Evolutionary conservation across 2,113 vertebrate genomes (phyloP), one percentile per base, ranked within the genome.

Genomic region (Epinephelus cyanopodus): DNA sequence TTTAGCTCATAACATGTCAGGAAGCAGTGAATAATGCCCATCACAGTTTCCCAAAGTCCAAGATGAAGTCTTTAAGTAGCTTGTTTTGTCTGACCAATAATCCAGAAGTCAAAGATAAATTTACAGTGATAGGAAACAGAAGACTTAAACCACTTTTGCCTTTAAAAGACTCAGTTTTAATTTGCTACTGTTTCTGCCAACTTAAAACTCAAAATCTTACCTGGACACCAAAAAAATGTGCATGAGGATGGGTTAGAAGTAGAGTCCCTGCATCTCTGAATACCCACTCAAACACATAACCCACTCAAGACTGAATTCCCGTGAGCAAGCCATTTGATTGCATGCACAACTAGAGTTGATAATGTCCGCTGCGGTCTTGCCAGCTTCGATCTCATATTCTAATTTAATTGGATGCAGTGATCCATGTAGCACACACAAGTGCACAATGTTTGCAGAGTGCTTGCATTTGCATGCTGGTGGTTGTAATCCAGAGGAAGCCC

Each of bases 371-470:
- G 18, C 45, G 65, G 56, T 48, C 57, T 50, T 62, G 73, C 62
- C 21, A 54, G 25, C 63, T 74, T 68, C 19, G 5, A 23, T 65
- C 33, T 73, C 23, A 52, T 53, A 53, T 68, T 68, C 52, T 63
- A 64, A 75, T 80, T 73, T 57, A 75, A 82, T 75, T 84, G 74
- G 80, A 78, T 67, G 57, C 75, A 63, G 11, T 82, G 77, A 86
- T 65, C 79, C 82, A 33, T 77, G 56, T 48, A 11, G 23, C 33
- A 12, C 75, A 73, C 56, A 71, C 57, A 78, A 83, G 69, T 62
- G 73, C 50, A 54, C 52, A 33, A 48, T 60, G 25, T 77, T 37
- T 75, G 57, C 74, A 65, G 62, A 74, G 80, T 39, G 56, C 58
- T 56, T 52, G 23, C 15, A 25, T 27, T 67, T 67, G 56, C 54